Evolutionary conservation across 1,140 invertebrate genomes (phyloP).

Genomic region (Hetaerina americana): DNA sequence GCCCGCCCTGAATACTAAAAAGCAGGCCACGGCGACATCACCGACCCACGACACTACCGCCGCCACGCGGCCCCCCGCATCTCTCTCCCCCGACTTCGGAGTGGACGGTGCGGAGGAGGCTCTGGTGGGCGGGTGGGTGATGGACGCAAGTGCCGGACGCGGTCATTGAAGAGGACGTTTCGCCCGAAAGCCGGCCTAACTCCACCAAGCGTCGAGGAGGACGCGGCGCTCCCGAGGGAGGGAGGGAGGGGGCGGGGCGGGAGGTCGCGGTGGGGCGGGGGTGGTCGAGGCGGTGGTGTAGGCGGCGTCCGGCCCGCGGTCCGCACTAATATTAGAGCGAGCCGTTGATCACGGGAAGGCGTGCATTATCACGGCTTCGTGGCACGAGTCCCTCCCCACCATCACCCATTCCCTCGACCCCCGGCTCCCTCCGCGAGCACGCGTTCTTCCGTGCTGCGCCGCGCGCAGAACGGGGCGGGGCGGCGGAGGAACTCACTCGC

Average conservation of each 20-base stretch:
- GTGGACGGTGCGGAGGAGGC: too few species aligned
- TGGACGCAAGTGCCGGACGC: neutral
- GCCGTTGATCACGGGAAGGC: neutral
- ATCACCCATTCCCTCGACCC: too few species aligned
- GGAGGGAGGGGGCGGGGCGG: neutral
- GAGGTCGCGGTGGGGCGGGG: neutral
- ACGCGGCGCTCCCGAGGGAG: neutral
- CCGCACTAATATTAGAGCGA: neutral
- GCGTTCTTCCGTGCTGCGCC: too few species aligned
- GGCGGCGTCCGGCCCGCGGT: neutral
- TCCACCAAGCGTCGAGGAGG: too few species aligned
- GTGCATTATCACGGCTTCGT: neutral
- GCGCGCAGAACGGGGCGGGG: too few species aligned
- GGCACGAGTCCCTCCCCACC: too few species aligned
- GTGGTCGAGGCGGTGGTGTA: neutral
- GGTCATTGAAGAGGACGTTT: neutral
- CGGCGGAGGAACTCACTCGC: too few species aligned
- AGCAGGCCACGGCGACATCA: neutral
- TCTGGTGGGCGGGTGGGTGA: too few species aligned
- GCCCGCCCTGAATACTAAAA: neutral
- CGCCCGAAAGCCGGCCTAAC: neutral
- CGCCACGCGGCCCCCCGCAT: too few species aligned
- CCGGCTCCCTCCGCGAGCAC: too few species aligned
- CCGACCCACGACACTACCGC: too few species aligned
- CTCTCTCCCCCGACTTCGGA: too few species aligned